Evolutionary conservation across 1,140 invertebrate genomes (phyloP), one percentile per base, ranked within the genome.

Genomic region (Luehdorfia chinensis): DNA sequence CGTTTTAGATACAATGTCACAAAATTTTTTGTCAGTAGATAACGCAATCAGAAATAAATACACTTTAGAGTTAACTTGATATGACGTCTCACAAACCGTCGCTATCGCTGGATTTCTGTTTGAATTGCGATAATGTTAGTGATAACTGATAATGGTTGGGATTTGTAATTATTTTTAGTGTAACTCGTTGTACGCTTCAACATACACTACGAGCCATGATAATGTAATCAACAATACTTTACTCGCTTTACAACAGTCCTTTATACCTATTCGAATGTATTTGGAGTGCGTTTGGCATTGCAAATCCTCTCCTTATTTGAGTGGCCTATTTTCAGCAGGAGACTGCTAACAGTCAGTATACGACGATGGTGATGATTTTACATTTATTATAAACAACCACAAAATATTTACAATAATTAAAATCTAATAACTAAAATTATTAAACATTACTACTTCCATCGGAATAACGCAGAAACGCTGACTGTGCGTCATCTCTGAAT

Each of bases 21-120:
- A 48, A 52, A 50, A 58, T 49, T 55, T 72, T 65, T 68, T 55
- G 23, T 25, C 30, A 30, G 25, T 27, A 68, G 70, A 75, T 74
- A 75, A 51, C 56, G 39, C 61, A 71, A 75, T 71, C 65, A 65
- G 47, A 69, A 75, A 74, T 64, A 66, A 75, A 77, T 72, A 75
- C 56, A 71, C 59, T 64, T 50, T 59, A 54, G 57, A 58, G 56
- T 67, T 56, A 66, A 60, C 57, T 58, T 66, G 65, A 73, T 70
- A 72, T 64, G 67, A 41, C 65, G 77, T 81, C 73, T 76, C 69
- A 57, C 63, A 72, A 71, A 71, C 67, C 50, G 41, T 44, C 51
- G 50, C 36, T 77, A 77, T 72, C 72, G 60, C 57, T 52, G 48
- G 45, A 67, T 70, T 68, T 63, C 34, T 74, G 69, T 75, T 72